Evolutionary conservation across 2,113 vertebrate species (phyloP).

Genomic region (Lepisosteus oculatus): DNA sequence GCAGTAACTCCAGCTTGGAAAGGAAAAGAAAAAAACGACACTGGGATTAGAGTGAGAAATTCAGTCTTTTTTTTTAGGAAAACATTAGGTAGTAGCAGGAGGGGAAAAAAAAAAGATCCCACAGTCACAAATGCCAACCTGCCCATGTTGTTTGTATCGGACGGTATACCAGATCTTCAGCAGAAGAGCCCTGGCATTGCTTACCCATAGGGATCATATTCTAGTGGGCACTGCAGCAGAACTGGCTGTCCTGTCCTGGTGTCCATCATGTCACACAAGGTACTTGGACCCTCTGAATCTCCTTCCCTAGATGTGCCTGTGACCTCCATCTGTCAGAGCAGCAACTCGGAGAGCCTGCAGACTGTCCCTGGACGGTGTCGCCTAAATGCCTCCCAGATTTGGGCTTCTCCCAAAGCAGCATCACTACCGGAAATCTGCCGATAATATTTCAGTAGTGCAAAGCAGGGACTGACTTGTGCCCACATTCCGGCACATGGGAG

Average conservation of each 20-base stretch:
- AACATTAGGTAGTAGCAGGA: too few relatives aligned
- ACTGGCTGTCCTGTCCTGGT: conserved; percentile 44
- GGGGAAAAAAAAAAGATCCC: too few relatives aligned
- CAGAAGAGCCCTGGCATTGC: conserved; percentile 28
- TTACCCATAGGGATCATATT: conserved; percentile 60
- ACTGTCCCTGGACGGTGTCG: conserved; percentile 45
- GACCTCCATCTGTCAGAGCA: conserved; percentile 32
- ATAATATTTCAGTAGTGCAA: conserved; percentile 56
- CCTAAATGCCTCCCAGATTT: conserved; percentile 46
- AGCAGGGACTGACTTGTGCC: conserved; percentile 48
- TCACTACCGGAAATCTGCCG: conserved; percentile 46
- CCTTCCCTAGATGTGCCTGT: conserved; percentile 28
- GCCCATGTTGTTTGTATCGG: not conserved
- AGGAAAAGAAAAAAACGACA: too few relatives aligned
- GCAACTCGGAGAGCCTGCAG: conserved; percentile 26
- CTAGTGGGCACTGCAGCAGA: conserved; percentile 49
- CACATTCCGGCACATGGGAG: not conserved
- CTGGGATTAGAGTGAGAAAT: too few relatives aligned
- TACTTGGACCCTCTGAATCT: conserved; percentile 46
- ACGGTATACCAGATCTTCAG: not conserved
- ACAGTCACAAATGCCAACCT: not conserved
- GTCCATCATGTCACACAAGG: conserved; percentile 41
- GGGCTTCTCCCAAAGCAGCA: conserved; percentile 53
- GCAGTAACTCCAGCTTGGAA: too few relatives aligned
- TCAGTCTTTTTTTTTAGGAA: too few relatives aligned